A percentile compares a stretch with the other conserved stretches of the same genome.
Evolutionary conservation across 2,797 vertebrate species (phyloP).

Genomic region (Basileuterus tristriatus): DNA sequence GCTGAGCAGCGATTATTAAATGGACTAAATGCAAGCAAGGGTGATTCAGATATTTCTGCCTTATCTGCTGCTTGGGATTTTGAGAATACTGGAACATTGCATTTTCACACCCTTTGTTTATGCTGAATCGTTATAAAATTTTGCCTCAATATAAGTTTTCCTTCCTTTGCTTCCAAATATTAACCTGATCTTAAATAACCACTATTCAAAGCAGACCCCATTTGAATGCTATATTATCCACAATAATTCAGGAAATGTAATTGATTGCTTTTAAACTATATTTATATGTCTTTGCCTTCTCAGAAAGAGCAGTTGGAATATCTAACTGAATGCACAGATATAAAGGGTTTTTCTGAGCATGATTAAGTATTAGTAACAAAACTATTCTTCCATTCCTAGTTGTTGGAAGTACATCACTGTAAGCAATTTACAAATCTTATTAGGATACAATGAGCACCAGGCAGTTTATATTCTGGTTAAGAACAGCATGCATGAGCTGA

Average conservation of each 20-base stretch:
- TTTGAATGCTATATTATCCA: slow-evolving; percentile 15
- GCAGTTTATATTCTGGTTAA: slow-evolving; percentile 50
- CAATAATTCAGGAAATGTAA: slow-evolving; percentile 22
- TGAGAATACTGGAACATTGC: background rate
- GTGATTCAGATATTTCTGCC: background rate
- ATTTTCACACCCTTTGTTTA: background rate
- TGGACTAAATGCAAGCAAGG: background rate
- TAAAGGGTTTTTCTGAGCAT: background rate
- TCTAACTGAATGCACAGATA: background rate
- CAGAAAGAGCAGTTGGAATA: background rate
- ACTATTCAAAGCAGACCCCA: background rate
- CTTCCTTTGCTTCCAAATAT: slow-evolving; percentile 35
- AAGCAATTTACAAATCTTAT: slow-evolving; percentile 60
- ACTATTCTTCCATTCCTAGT: slow-evolving; percentile 2
- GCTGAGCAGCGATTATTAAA: background rate
- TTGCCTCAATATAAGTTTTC: background rate
- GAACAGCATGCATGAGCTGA: slow-evolving; percentile 45
- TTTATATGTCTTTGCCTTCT: slow-evolving; percentile 19
- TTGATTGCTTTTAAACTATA: background rate
- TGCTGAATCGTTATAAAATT: background rate
- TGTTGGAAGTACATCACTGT: slow-evolving; percentile 26
- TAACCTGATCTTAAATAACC: slow-evolving; percentile 37
- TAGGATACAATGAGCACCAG: slow-evolving; percentile 24
- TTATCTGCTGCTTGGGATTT: slow-evolving; percentile 13
- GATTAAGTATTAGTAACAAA: slow-evolving; percentile 8